phyloP scores from a whole-genome alignment of 2,113 vertebrate species.

The Chaetodon trifascialis region DNA sequence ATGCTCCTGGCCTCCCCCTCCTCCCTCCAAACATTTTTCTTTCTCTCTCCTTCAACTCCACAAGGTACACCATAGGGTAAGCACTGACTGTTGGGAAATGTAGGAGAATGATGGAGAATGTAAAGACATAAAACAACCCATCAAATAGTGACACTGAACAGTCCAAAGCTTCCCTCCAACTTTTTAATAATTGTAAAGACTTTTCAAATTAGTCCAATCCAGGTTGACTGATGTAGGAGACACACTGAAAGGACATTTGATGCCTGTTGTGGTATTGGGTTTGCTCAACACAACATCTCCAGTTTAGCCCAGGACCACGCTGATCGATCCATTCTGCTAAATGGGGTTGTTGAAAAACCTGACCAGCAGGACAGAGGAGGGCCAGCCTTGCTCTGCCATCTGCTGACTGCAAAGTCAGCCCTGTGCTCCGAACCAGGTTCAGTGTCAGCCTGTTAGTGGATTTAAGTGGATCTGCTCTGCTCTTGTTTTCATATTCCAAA shows the following conservation, averaged over 20 bases:
- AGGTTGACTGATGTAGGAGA: not conserved
- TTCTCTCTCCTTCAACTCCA: conserved; percentile 7
- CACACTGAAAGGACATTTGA: not conserved
- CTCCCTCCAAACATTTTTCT: conserved; percentile 34
- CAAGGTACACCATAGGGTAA: not conserved
- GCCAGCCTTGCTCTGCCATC: conserved; percentile 28
- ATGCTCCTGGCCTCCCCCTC: conserved; percentile 52
- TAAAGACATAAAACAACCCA: not conserved
- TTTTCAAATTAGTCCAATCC: not conserved
- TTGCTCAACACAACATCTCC: conserved; percentile 1
- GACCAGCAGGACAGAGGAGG: conserved; percentile 32
- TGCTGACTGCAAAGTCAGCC: conserved; percentile 37
- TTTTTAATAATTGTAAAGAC: not conserved
- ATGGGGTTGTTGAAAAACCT: conserved; percentile 49
- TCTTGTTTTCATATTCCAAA: not conserved
- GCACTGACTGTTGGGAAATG: not conserved
- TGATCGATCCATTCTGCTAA: conserved; percentile 39
- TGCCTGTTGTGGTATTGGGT: not conserved
- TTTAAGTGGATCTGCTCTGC: not conserved
- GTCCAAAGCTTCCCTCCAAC: not conserved
- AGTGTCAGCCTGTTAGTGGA: not conserved
- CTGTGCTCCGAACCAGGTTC: not conserved
- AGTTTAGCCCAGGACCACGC: not conserved
- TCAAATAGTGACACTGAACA: not conserved
- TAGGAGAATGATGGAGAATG: not conserved